Evolutionary conservation across 2,113 vertebrate species (phyloP), one percentile per base, ranked within the genome.

Genomic region (Kobus ellipsiprymnus): DNA sequence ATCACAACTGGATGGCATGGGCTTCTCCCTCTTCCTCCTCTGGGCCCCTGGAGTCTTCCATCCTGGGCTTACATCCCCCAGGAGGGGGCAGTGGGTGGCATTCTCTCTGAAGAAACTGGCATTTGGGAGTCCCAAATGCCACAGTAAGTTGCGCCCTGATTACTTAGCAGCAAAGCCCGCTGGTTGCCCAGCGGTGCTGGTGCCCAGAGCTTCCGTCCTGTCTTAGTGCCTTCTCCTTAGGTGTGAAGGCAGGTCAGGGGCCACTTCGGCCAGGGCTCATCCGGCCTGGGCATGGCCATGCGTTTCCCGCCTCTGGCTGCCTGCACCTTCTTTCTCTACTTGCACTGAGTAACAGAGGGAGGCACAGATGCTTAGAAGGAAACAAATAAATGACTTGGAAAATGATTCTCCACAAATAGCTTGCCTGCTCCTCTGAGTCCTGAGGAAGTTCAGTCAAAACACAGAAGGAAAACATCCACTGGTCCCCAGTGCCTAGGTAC

Each of bases 261-360:
- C 59, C 27, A 6, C 13, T 6, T 4, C 0, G 21, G 23, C 67
- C 13, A 40, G 14, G n/a, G 25, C 23, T 94, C 67, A 9, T 14
- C 10, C 0, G 3, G 29, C 59, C 16, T 16, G 40, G 50, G 17
- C 17, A 2, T 19, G 55, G 55, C 46, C 33, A 2, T 0, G 1
- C 71, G 2, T 44, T 14, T 77, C n/a, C 27, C 0, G 25, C 5
- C 33, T 50, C 23, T 23, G 6, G 55, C 30, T 57, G 62, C 48
- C 10, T 57, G 19, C 6, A 25, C 7, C 87, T 48, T 36, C 87
- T 91, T 60, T 57, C 33, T 50, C 74, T 48, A 36, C 33, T 46
- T 87, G 36, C 33, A 4, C 77, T 59, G 40, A 50, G 55, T 46
- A 82, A 27, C 15, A 87, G 67, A 46, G 29, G 50, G 77, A 40